Base-by-base conservation (phyloP, 1,140 invertebrate genomes). In the Temnothorax longispinosus region DNA sequence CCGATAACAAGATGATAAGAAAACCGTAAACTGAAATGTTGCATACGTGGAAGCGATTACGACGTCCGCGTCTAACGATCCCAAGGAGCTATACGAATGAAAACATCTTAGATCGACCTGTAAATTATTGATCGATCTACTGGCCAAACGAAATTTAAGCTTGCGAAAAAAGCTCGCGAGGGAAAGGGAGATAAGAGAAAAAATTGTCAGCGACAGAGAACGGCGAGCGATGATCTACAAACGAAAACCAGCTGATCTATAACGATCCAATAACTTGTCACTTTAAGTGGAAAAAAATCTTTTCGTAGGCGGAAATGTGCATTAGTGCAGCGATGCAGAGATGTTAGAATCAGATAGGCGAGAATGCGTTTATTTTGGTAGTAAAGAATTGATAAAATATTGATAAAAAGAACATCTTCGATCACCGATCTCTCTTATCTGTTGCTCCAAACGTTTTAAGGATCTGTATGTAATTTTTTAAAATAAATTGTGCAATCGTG, bases 1-100 rank as follows among this genome's bases (percentile, higher is more conserved):
- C n/a, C 13, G 38, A 76, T 74, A 74, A 60, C 3, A 47, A 60
- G 21, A 52, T n/a, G 15, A 47, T 47, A 65, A 78, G 13, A n/a
- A 18, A 44, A 2, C 7, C 27, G 10, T 4, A 1, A 18, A 27
- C 2, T 10, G 35, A 60, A 44, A 44, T 54, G 6, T 1, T 47
- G 41, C 13, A 47, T 41, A 75, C 52, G 72, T 75, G 52, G 52
- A 77, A 44, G 35, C n/a, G 27, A 27, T 27, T 27, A 27, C 27
- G 27, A 5, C 6, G 3, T 15, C 3, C 11, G 50, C 38, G 6
- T 65, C 8, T 65, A 38, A 65, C 4, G n/a, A 67, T 65, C 10
- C 11, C 52, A 54, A 54, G 18, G 10, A 54, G 52, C 27, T 27
- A 44, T 18, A 15, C 13, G 15, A 54, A 18, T 54, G 5, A 54